Conservation (phyloP, 1,140 invertebrate species). For the Dreissena polymorpha region DNA sequence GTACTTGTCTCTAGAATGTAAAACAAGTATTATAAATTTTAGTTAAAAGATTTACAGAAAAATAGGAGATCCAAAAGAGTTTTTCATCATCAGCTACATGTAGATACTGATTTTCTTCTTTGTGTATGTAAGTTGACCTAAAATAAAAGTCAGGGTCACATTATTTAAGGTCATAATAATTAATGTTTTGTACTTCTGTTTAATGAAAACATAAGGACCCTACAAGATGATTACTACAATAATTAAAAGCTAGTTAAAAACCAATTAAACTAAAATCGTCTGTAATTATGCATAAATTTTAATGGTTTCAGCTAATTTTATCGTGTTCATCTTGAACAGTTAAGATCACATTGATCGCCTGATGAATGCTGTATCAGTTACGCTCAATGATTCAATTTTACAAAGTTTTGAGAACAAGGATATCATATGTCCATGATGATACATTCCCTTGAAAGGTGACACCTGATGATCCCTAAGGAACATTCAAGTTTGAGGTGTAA, state of each 20-base stretch:
- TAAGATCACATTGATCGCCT: slow-evolving; percentile 37
- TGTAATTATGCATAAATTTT: slow-evolving; percentile 51
- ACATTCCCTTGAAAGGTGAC: slow-evolving; percentile 47
- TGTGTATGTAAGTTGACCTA: too few species aligned
- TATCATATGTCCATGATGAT: slow-evolving; percentile 45
- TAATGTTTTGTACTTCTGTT: too few species aligned
- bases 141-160: too few species aligned
- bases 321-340: slow-evolving; percentile 41
- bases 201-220: neutral
- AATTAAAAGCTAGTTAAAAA: slow-evolving; percentile 49
- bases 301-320: slow-evolving; percentile 29
- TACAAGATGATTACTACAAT: slow-evolving; percentile 6
- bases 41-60: too few species aligned
- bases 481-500: neutral
- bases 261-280: slow-evolving; percentile 23
- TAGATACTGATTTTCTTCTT: too few species aligned
- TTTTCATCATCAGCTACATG: too few species aligned
- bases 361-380: slow-evolving; percentile 48
- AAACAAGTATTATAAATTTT: too few species aligned
- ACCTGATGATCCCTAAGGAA: slow-evolving; percentile 21
- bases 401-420: slow-evolving; percentile 28
- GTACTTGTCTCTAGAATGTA: too few species aligned
- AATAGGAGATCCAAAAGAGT: too few species aligned
- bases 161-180: too few species aligned
- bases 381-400: slow-evolving; percentile 54